Percentiles rank a stretch among this genome's conserved stretches.
These are phyloP conservation scores for Plusia festucae DNA, from an alignment of 2,888 invertebrate species.

Conservation along the genomic window DNA sequence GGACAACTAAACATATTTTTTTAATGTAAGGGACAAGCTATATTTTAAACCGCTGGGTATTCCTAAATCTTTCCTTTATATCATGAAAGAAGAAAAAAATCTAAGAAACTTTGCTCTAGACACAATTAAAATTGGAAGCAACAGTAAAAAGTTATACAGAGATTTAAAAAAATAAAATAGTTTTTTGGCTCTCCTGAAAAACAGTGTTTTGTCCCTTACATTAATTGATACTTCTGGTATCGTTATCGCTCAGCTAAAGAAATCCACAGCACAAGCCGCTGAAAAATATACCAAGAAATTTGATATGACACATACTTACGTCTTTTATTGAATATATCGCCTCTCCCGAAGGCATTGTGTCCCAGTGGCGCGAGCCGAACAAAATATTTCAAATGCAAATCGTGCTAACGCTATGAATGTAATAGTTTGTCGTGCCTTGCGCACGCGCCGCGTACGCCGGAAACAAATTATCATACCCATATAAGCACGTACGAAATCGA, in stretches of 20 bases:
- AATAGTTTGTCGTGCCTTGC: slow-evolving; percentile 87
- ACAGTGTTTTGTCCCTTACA: too few species aligned
- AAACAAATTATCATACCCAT: slow-evolving; percentile 89
- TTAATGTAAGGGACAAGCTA: too few species aligned
- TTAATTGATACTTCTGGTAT: too few species aligned
- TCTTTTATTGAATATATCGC: slow-evolving; percentile 78
- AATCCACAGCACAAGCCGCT: slow-evolving; percentile 81
- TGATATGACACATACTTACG: slow-evolving; percentile 81
- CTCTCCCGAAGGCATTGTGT: slow-evolving; percentile 82
- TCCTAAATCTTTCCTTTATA: too few species aligned
- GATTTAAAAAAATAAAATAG: too few species aligned
- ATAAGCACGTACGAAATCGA: slow-evolving; percentile 84
- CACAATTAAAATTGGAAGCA: too few species aligned
- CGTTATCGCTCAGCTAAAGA: slow-evolving; percentile 75
- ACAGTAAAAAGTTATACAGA: too few species aligned
- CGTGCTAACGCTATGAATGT: slow-evolving; percentile 88
- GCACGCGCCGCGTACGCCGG: slow-evolving; percentile 87
- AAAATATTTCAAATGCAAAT: slow-evolving; percentile 89
- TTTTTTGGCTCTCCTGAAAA: too few species aligned
- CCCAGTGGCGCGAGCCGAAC: slow-evolving; percentile 82
- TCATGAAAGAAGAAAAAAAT: too few species aligned
- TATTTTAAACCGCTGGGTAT: too few species aligned
- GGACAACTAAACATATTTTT: too few species aligned
- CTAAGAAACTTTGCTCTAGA: too few species aligned
- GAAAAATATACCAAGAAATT: slow-evolving; percentile 88